Conservation (phyloP, 2,797 vertebrate genomes). For the Carapus acus region DNA sequence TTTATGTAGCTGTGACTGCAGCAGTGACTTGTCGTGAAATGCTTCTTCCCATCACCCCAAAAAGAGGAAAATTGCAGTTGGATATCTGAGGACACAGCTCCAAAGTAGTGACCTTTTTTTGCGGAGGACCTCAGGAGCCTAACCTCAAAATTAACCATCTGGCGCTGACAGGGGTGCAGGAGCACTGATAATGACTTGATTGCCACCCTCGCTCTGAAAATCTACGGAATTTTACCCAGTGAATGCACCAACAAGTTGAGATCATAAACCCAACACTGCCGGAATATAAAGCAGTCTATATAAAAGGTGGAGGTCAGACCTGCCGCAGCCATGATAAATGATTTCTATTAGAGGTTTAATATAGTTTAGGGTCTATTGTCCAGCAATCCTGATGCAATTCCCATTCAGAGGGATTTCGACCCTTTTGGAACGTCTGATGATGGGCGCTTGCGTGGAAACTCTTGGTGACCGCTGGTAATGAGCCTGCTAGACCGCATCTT, state of each 20-base stretch:
- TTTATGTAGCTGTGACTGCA: no score
- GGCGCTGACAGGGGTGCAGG: slow-evolving; percentile 12
- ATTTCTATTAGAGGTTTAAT: slow-evolving; percentile 68
- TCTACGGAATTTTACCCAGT: slow-evolving; percentile 45
- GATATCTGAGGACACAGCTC: background rate
- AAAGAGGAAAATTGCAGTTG: no score
- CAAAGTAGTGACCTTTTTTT: no score
- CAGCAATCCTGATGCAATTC: slow-evolving; percentile 33
- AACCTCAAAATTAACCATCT: slow-evolving; percentile 1
- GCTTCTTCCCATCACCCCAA: no score
- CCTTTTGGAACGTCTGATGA: slow-evolving; percentile 67
- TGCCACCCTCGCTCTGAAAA: slow-evolving; percentile 7
- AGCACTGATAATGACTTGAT: slow-evolving; percentile 19
- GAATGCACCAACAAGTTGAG: slow-evolving; percentile 43
- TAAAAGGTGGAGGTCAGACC: slow-evolving; percentile 64
- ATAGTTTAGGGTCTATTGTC: slow-evolving; percentile 60
- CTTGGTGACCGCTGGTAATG: slow-evolving; percentile 54
- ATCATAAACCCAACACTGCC: slow-evolving; percentile 52
- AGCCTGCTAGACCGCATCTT: slow-evolving; percentile 43
- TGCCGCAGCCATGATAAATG: slow-evolving; percentile 68
- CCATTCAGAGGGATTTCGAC: slow-evolving; percentile 44
- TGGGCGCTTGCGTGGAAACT: slow-evolving; percentile 58
- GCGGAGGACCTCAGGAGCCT: no score
- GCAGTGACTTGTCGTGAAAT: no score
- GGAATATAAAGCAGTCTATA: slow-evolving; percentile 57